Percentiles rank a stretch among this genome's conserved stretches.
phyloP scores from a whole-genome alignment of 2,888 invertebrate genomes.

The Beris morrisii region DNA sequence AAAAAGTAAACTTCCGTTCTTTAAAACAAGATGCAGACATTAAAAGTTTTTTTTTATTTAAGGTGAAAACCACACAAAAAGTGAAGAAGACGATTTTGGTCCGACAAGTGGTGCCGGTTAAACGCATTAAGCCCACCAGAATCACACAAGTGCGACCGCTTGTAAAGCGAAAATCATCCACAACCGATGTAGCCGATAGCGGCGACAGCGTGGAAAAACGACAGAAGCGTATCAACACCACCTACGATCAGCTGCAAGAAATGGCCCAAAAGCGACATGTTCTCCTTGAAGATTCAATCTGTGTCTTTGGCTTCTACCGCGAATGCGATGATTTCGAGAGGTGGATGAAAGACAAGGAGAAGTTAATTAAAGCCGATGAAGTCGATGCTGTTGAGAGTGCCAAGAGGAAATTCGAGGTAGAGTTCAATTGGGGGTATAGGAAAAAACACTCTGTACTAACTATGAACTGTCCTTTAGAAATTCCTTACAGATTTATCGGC shows the following conservation, averaged over 20 bases:
- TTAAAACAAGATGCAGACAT: not conserved
- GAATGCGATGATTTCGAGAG: conserved; percentile 98
- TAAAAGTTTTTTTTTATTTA: not conserved
- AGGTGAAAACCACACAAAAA: conserved; percentile 70
- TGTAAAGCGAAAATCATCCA: conserved; percentile 53
- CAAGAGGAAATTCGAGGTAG: conserved; percentile 83
- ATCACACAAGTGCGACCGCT: conserved; percentile 52
- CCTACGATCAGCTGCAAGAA: conserved; percentile 79
- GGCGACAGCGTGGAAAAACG: conserved; percentile 76
- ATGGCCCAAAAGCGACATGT: conserved; percentile 79
- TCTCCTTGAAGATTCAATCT: conserved; percentile 87
- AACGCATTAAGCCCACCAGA: conserved; percentile 60
- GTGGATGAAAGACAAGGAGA: conserved; percentile 96
- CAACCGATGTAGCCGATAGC: conserved; percentile 61
- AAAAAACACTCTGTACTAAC: conserved; percentile 1
- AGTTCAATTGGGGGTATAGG: not conserved
- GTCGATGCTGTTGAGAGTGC: conserved; percentile 90
- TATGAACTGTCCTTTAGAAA: conserved; percentile 61
- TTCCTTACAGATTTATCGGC: conserved; percentile 95
- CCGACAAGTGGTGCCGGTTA: conserved; percentile 80
- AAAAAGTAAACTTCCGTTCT: conserved; percentile 63
- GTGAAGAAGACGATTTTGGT: conserved; percentile 90
- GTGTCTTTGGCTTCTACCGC: conserved; percentile 88
- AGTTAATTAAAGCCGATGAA: conserved; percentile 77
- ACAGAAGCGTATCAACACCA: conserved; percentile 76